phyloP scores from a whole-genome alignment of 37 sponge, comb jelly and placozoan species.

The Oopsacas minuta region DNA sequence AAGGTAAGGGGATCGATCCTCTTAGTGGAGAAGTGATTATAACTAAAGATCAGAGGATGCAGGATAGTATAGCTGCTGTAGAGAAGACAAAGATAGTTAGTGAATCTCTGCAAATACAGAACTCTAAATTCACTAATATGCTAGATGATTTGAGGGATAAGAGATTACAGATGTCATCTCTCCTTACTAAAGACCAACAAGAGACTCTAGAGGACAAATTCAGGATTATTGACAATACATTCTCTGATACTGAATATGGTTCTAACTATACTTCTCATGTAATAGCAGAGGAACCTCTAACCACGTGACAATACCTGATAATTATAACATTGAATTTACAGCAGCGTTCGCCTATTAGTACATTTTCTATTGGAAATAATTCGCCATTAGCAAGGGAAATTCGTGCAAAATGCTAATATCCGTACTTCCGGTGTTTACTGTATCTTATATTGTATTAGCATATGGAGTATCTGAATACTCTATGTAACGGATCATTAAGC shows the following conservation, averaged over 20 bases:
- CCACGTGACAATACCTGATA: neutral
- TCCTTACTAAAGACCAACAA: neutral
- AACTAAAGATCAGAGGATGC: neutral
- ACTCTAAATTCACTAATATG: neutral
- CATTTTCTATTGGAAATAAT: no score
- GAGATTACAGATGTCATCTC: neutral
- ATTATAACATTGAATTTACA: no score
- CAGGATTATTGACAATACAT: neutral
- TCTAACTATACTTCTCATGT: neutral
- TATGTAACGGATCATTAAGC: neutral
- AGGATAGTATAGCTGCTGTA: neutral
- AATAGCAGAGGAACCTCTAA: neutral
- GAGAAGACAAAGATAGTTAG: neutral
- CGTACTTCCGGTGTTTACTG: no score
- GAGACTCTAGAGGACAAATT: neutral
- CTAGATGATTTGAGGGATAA: neutral
- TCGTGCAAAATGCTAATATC: neutral
- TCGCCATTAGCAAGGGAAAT: neutral
- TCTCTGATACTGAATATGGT: neutral
- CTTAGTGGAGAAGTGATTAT: neutral
- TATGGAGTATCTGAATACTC: slow-evolving; percentile 7
- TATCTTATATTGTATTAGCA: neutral
- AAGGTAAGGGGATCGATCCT: neutral
- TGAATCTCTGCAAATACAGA: neutral
- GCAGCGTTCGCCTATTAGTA: no score